These are phyloP conservation scores for Galerucella nymphaeae DNA, from an alignment of 2,888 invertebrate species.

Conservation along the genomic window DNA sequence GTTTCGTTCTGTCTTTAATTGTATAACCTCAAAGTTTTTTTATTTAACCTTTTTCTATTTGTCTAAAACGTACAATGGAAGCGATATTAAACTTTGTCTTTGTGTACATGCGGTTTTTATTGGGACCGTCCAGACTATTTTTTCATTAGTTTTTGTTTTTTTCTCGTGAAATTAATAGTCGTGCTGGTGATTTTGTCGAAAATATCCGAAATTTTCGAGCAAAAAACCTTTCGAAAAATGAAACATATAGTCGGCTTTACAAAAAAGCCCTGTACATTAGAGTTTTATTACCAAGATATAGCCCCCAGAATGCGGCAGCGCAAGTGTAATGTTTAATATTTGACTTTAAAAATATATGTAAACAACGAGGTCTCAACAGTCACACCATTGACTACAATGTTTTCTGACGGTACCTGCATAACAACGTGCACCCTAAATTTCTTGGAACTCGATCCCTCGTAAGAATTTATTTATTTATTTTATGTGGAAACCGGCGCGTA, in stretches of 20 bases:
- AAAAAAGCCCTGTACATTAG: not conserved
- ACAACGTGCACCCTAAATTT: conserved; percentile 42
- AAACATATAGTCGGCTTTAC: not conserved
- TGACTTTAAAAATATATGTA: conserved; percentile 46
- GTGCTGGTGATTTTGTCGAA: too few species aligned
- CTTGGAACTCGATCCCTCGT: conserved; percentile 45
- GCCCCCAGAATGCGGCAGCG: conserved; percentile 32
- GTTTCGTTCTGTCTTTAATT: too few species aligned
- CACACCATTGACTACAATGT: conserved; percentile 44
- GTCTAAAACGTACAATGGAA: too few species aligned
- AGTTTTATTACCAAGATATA: conserved; percentile 16
- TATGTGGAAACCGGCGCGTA: conserved; percentile 34
- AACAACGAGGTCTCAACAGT: conserved; percentile 42
- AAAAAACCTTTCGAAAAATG: too few species aligned
- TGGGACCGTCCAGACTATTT: too few species aligned
- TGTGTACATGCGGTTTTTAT: too few species aligned
- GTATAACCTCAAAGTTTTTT: too few species aligned
- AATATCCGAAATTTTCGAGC: too few species aligned
- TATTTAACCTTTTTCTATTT: too few species aligned
- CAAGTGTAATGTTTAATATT: conserved; percentile 29
- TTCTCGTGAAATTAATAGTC: too few species aligned
- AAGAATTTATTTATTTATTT: conserved; percentile 47
- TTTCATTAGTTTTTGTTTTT: too few species aligned
- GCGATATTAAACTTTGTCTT: too few species aligned
- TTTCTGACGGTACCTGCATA: conserved; percentile 47